These are phyloP conservation scores for Melieria omissa DNA, from an alignment of 2,888 invertebrate species.

Conservation along the genomic window DNA sequence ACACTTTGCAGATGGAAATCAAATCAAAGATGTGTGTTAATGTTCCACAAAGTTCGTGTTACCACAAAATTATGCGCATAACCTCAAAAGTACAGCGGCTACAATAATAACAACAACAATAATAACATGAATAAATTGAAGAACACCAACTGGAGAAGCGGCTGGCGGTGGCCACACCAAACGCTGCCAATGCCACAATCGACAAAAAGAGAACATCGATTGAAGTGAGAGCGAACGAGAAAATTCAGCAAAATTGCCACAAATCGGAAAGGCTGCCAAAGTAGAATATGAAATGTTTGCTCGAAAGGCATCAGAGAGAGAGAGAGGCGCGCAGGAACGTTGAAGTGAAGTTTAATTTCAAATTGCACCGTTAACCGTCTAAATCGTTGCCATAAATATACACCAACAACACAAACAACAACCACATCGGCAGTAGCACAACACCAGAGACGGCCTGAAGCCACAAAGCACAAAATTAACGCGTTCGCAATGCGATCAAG, in stretches of 20 bases:
- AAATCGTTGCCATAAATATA: slow-evolving; percentile 41
- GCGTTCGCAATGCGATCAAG: neutral
- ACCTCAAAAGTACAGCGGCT: neutral
- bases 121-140: slow-evolving; percentile 2
- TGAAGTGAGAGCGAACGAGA: slow-evolving; percentile 22
- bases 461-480: neutral
- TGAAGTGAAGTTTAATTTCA: slow-evolving; percentile 33
- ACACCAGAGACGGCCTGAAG: slow-evolving; percentile 48
- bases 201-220: neutral
- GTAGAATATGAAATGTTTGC: neutral
- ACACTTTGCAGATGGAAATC: slow-evolving; percentile 13
- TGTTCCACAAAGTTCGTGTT: slow-evolving; percentile 7
- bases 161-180: slow-evolving; percentile 7
- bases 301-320: neutral
- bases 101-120: neutral
- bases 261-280: neutral
- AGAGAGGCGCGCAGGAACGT: slow-evolving; percentile 6
- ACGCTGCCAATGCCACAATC: slow-evolving; percentile 8
- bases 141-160: neutral
- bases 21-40: slow-evolving; percentile 21
- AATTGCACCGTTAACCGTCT: slow-evolving; percentile 39
- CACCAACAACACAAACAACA: slow-evolving; percentile 47
- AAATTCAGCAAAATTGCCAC: neutral
- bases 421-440: slow-evolving; percentile 38
- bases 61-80: slow-evolving; percentile 10